Base-by-base conservation (phyloP, 2,113 vertebrate genomes). In the Trichechus manatus region DNA sequence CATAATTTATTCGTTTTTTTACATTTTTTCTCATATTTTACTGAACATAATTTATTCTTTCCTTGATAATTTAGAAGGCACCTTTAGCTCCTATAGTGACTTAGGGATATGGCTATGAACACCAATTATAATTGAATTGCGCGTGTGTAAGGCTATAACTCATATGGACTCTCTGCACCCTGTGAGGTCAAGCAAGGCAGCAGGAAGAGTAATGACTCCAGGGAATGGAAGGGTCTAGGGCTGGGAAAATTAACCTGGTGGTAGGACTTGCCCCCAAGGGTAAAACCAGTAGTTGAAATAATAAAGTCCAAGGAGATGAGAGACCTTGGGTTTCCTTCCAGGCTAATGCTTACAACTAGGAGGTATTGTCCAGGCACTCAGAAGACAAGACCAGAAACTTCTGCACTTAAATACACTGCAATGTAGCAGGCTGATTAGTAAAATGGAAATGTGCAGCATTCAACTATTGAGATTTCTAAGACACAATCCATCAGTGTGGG, bases 31-130 rank as follows among this genome's bases (percentile, higher is more conserved):
- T 42, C 36, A 39, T 20, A 96, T 95, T 93, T 93, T 96, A 88
- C 75, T 64, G 90, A 93, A 95, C 85, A 92, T 96, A 95, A 97
- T 97, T 97, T 95, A 97, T 88, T 77, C 44, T 95, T 87, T 95
- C 90, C 61, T 95, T 92, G 85, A 96, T 97, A 94, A 98, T 97
- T 98, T 97, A 97, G 92, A 96, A 85, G 94, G 74, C 85, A 96
- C 92, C 95, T 92, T 97, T 97, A 90, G 85, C 87, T 98, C 96
- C 96, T 81, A 29, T 10, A 50, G 94, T 96, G 81, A 96, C 96
- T 97, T 92, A 92, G 92, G 92, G 85, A 95, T 80, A 93, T 90
- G 94, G n/a, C 89, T 63, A 8, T 36, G 95, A 93, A 92, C 96
- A 97, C 97, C 87, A 91, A 96, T 97, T 93, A 97, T 70, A 95